Conservation (phyloP, 2,113 vertebrate genomes). For the Amblyornis subalaris region DNA sequence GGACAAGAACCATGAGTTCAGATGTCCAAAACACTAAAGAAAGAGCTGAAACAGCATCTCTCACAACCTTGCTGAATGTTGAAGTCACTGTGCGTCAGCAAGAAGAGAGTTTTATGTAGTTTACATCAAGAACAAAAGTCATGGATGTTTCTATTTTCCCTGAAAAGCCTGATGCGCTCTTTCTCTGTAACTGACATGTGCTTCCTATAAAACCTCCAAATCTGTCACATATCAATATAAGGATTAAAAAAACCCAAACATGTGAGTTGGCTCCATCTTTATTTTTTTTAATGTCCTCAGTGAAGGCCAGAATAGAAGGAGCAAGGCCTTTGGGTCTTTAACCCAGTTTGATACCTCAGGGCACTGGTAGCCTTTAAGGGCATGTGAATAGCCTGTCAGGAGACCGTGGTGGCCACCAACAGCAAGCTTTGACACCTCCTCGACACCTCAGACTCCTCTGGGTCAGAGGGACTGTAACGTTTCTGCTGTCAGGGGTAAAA, state of each 20-base stretch:
- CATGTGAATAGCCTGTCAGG: background rate
- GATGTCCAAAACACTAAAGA: background rate
- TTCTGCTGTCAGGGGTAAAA: background rate
- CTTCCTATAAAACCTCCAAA: background rate
- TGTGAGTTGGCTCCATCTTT: background rate
- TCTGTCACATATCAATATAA: background rate
- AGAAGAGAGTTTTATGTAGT: background rate
- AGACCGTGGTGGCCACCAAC: background rate
- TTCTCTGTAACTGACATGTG: background rate
- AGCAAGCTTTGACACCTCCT: background rate
- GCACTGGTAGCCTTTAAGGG: background rate
- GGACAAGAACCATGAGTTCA: background rate
- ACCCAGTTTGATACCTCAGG: background rate
- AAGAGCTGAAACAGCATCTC: background rate
- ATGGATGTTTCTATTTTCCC: background rate
- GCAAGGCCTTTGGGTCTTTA: background rate
- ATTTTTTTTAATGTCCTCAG: fast-evolving
- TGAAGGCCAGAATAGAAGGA: background rate
- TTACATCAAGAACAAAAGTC: background rate
- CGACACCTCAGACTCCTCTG: background rate
- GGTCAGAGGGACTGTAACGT: background rate
- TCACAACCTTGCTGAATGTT: background rate
- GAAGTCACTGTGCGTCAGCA: background rate
- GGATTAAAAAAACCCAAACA: background rate
- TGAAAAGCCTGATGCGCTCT: background rate